A percentile compares a stretch with the other conserved stretches of the same genome.
Conservation (phyloP, 2,797 vertebrate species). For the Acanthurus leucopareius region DNA sequence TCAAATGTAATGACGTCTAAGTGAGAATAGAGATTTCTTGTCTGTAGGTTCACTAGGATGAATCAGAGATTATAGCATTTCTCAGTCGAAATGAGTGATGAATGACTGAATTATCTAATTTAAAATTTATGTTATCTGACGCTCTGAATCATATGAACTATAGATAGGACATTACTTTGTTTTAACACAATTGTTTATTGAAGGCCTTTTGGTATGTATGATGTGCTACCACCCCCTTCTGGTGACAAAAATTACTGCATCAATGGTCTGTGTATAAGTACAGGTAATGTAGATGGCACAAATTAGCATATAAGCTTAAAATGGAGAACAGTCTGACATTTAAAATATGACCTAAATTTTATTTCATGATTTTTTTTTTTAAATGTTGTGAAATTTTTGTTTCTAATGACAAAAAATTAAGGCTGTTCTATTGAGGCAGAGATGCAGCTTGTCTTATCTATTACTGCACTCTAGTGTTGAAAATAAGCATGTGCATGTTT, state of each 20-base stretch:
- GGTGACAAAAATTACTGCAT: constrained; percentile 50
- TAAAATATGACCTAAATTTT: neutral
- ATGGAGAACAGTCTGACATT: neutral
- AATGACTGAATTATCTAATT: constrained; percentile 10
- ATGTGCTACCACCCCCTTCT: constrained; percentile 80
- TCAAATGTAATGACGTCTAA: constrained; percentile 27
- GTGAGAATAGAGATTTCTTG: constrained; percentile 3
- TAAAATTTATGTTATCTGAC: constrained; percentile 22
- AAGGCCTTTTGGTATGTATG: constrained; percentile 21
- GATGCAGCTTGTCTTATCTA: constrained; percentile 15
- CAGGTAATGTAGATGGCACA: neutral
- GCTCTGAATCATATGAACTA: constrained; percentile 27
- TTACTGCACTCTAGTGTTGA: constrained; percentile 76
- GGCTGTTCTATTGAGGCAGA: neutral
- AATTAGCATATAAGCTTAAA: neutral
- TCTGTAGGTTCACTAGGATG: neutral
- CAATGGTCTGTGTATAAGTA: neutral
- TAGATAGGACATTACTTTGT: constrained; percentile 18
- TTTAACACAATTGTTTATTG: constrained; percentile 5
- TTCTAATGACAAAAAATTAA: neutral
- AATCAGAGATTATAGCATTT: constrained; percentile 6
- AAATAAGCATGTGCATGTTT: constrained; percentile 41
- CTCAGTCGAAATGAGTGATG: neutral
- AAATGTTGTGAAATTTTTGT: neutral
- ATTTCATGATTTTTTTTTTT: neutral